A percentile compares a stretch with the other conserved stretches of the same genome.
phyloP scores from a whole-genome alignment of 2,797 vertebrate species.

The Artibeus lituratus region DNA sequence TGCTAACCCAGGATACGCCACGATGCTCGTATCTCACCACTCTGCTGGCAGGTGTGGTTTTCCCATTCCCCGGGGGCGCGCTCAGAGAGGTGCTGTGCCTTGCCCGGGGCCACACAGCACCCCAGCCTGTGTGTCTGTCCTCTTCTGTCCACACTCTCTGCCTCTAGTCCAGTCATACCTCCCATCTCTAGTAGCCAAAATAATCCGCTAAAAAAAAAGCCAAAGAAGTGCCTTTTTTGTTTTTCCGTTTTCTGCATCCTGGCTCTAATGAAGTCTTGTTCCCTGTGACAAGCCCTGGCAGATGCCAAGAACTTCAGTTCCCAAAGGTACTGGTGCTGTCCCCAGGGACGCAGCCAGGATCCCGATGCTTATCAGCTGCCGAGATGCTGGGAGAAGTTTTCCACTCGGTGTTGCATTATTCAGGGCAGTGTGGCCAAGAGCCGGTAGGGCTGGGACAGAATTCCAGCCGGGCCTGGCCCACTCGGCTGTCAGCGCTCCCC shows the following conservation, averaged over 20 bases:
- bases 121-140: not conserved
- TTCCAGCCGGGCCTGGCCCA: not conserved
- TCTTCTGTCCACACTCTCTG: not conserved
- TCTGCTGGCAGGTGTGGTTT: not conserved
- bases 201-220: not conserved
- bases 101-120: not conserved
- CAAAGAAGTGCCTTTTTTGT: not conserved
- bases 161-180: not conserved
- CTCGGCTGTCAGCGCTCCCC: not conserved
- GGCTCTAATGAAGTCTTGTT: not conserved
- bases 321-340: constrained; percentile 41
- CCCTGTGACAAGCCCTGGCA: constrained; percentile 29
- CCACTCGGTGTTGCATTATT: constrained; percentile 70
- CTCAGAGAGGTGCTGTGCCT: not conserved
- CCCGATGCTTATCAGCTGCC: constrained; percentile 38
- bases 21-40: too few species aligned
- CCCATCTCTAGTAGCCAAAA: not conserved
- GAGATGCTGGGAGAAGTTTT: constrained; percentile 52
- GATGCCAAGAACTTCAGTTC: constrained; percentile 39
- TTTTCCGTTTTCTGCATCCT: not conserved
- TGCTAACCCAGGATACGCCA: fast-evolving
- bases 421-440: not conserved
- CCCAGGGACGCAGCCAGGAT: constrained; percentile 57
- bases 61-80: too few species aligned
- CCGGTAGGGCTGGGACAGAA: not conserved